Base-by-base conservation (phyloP, 2,888 invertebrate species). In the Megamerina dolium region DNA sequence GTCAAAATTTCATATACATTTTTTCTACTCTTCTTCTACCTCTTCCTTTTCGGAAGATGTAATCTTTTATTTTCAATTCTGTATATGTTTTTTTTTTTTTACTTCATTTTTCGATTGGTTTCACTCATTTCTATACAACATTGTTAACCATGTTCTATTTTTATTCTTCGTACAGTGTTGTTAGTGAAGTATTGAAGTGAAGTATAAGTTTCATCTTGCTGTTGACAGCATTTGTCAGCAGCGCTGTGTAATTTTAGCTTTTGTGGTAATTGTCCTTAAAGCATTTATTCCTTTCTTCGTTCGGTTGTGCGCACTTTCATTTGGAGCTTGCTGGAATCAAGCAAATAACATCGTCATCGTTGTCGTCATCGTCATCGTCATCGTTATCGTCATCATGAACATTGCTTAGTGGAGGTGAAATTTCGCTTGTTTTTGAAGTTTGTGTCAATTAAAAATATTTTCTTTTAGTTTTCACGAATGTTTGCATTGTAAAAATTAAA, bases 141-240 rank as follows among this genome's bases (percentile, higher is more conserved):
- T 38, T 31, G 19, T 20, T 31, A 31, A 17, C 30, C 9, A 13
- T 17, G 18, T 23, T 19, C 10, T 18, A 34, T 16, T 34, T 20
- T 18, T 19, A 18, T 10, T 21, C 12, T 33, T 40, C 17, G 14
- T 16, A 12, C 6, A 23, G n/a, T 16, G n/a, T n/a, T n/a, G n/a
- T n/a, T n/a, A n/a, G n/a, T n/a, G n/a, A n/a, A n/a, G n/a, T n/a
- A n/a, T n/a, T n/a, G n/a, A n/a, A n/a, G n/a, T n/a, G n/a, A n/a
- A 26, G 32, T 14, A 23, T 16, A 40, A 40, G 31, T 19, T 40
- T 40, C 18, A 6, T 21, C 3, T 32, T 40, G 40, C 16, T 33
- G 40, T 40, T 40, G 40, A 33, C 40, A 40, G 33, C 23, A 16
- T 40, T 40, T 40, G 32, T 40, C 40, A 33, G 26, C 32, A 40